Base-by-base conservation (phyloP, 2,888 invertebrate genomes). In the Erebia aethiops region DNA sequence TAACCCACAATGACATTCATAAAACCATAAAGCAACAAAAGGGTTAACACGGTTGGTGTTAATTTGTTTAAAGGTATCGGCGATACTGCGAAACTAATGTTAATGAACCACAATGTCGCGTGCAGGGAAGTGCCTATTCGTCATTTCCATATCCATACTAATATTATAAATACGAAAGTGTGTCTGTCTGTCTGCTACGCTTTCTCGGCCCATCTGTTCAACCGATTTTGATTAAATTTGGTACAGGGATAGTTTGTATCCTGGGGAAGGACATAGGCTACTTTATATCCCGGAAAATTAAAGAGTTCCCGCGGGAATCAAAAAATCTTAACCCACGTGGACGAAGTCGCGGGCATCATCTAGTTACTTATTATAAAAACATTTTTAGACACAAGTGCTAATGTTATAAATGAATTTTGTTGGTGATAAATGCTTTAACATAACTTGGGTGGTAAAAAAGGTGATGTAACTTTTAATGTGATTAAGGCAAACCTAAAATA, bases 21-120 rank as follows among this genome's bases (percentile, higher is more conserved):
- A 89, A 90, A 91, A 77, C 80, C 75, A 88, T 88, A 90, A 89
- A 91, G 80, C 68, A 77, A 81, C 87, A 91, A 91, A 91, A 88
- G 88, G 88, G 84, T 82, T 86, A 87, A 90, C 90, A 87, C 89
- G 87, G 86, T 79, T 76, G 80, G 91, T 89, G 91, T 87, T 91
- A 91, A 92, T 92, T 92, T 88, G 87, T 84, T 76, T 76, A 69
- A 74, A 76, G 76, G 77, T 75, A 77, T 77, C 79, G 76, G 77
- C 76, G 72, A 77, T 71, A 77, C 76, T 73, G 77, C 77, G 69
- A 72, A 72, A 71, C 67, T 67, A 71, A 67, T 66, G 74, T 72
- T 74, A 77, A 77, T 77, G 65, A 67, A 69, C 51, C 16, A 63
- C 74, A 73, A 71, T 70, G 70, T 71, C 71, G 46, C 18, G 26